phyloP scores from a whole-genome alignment of 1,140 invertebrate species.

The Penaeus vannamei region DNA sequence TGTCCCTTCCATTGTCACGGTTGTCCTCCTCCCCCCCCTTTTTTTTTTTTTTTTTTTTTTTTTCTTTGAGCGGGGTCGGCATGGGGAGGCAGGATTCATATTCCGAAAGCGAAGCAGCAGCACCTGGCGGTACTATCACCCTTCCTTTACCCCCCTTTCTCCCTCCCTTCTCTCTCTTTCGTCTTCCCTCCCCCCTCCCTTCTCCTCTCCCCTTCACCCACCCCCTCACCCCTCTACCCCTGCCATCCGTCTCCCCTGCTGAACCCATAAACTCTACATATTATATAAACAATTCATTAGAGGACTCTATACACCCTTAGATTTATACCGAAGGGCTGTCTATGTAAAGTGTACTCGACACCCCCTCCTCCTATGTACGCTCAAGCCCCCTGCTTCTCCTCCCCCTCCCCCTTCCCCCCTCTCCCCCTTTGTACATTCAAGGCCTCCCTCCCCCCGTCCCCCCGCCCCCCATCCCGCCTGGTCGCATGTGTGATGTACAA shows the following conservation, averaged over 20 bases:
- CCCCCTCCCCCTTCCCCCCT: neutral
- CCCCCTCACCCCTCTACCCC: neutral
- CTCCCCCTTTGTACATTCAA: neutral
- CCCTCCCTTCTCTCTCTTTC: neutral
- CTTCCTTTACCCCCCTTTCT: slow-evolving; percentile 32
- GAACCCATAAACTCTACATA: slow-evolving; percentile 39
- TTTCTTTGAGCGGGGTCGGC: neutral
- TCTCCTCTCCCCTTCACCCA: neutral
- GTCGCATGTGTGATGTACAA: no score
- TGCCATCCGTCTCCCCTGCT: slow-evolving; percentile 17
- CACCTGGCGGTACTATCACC: neutral
- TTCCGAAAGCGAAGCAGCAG: no score
- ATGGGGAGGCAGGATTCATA: no score
- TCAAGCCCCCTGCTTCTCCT: neutral
- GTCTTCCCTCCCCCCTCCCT: neutral
- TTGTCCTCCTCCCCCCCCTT: neutral
- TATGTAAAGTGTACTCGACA: neutral
- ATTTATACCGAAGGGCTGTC: slow-evolving; percentile 36
- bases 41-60: neutral
- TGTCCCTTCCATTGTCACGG: slow-evolving; percentile 1
- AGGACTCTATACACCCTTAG: slow-evolving; percentile 22
- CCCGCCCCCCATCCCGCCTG: no score
- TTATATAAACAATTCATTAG: slow-evolving; percentile 60
- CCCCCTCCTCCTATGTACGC: neutral
- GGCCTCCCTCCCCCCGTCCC: neutral